Base-by-base conservation (phyloP, 2,888 invertebrate species). In the Xanthia icteritia region DNA sequence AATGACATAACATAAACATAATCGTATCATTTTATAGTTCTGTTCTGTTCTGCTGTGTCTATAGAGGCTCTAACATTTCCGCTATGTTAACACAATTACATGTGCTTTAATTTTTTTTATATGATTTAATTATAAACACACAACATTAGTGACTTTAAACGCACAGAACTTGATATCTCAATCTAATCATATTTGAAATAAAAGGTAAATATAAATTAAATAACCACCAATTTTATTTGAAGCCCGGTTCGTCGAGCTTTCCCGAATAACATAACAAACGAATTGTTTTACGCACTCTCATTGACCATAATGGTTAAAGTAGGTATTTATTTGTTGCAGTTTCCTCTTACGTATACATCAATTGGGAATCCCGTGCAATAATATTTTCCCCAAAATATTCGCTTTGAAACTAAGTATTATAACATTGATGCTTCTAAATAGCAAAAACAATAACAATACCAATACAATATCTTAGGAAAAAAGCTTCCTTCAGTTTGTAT, bases 1-100 rank as follows among this genome's bases (percentile, higher is more conserved):
- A 88, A 90, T 83, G 80, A 87, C 82, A 82, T 73, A 65, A 76
- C 71, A 74, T 69, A 68, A 78, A 84, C 73, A 75, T 77, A 64
- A 63, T 65, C 31, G 54, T 39, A 51, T 31, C 8, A 56, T 42
- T 64, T 27, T 65, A 68, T 70, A 68, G 42, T 75, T 58, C 11
- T 61, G 39, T 75, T 58, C 13, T 61, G 75, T 54, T 73, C 60
- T 20, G 76, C 48, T 68, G 51, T n/a, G 39, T 45, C 20, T 67
- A 68, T 45, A 31, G n/a, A 60, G 9, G 15, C n/a, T n/a, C 31
- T 73, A 70, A 70, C 58, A 54, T 65, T 36, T 61, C 61, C 65
- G 51, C 36, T 71, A 64, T 48, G 36, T 79, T 64, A 73, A 73
- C 39, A 77, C 23, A 66, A 69, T 27, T 48, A 48, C 15, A n/a